Conservation (phyloP, 1,140 invertebrate species). For the Brachionus sp. region DNA sequence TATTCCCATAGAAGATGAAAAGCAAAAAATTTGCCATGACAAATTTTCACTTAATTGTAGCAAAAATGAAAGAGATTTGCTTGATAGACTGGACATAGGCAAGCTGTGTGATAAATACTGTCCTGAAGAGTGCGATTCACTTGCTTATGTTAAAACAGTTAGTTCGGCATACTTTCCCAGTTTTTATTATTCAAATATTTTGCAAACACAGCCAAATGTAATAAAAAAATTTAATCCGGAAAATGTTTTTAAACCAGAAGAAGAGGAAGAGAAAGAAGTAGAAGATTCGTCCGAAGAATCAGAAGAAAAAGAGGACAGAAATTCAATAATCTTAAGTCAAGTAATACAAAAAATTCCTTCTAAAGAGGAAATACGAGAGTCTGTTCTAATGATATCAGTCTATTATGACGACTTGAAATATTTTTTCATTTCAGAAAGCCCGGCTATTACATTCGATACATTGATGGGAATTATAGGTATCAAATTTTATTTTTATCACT, state of each 20-base stretch:
- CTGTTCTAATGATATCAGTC: conserved; percentile 20
- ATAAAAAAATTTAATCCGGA: neutral
- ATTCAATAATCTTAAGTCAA: neutral
- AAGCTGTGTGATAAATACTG: neutral
- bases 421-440: neutral
- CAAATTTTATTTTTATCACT: neutral
- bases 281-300: neutral
- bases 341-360: neutral
- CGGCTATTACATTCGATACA: conserved; percentile 1
- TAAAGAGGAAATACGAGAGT: neutral
- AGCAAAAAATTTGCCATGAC: neutral
- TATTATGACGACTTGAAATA: conserved; percentile 18
- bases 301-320: neutral
- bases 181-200: conserved; percentile 24
- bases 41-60: neutral
- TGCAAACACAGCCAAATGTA: neutral
- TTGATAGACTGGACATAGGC: neutral
- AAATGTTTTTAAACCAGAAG: neutral
- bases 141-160: neutral
- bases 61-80: neutral
- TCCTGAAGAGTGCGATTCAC: conserved; percentile 10
- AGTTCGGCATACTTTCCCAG: conserved; percentile 10
- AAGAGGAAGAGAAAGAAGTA: neutral
- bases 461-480: neutral
- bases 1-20: neutral